A percentile compares a stretch with the other conserved stretches of the same genome.
Conservation (phyloP, 2,113 vertebrate genomes). For the Canis aureus region DNA sequence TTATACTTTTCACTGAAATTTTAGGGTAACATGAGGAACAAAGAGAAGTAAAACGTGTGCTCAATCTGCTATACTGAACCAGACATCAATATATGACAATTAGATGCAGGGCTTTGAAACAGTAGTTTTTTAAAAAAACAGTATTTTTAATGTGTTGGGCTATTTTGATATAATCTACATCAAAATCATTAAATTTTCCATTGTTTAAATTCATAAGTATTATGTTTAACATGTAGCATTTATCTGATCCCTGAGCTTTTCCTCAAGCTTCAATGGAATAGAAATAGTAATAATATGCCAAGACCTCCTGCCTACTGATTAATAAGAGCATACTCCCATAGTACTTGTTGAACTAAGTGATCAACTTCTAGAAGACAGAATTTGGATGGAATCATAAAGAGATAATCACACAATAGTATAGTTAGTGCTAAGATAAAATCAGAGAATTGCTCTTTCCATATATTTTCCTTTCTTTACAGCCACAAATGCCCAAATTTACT, state of each 20-base stretch:
- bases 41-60: background rate
- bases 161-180: background rate
- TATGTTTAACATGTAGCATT: background rate
- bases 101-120: background rate
- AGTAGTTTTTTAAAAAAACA: background rate
- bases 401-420: background rate
- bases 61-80: background rate
- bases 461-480: background rate
- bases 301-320: background rate
- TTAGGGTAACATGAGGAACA: background rate
- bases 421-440: background rate
- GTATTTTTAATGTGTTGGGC: background rate
- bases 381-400: background rate
- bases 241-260: background rate
- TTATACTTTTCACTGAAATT: background rate
- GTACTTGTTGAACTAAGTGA: background rate
- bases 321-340: background rate
- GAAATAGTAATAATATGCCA: background rate
- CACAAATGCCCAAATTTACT: background rate
- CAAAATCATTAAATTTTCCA: background rate
- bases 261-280: background rate
- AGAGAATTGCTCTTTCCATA: slow-evolving; percentile 1
- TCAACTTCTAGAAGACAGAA: background rate
- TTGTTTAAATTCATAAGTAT: background rate
- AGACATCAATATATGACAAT: background rate